Percentiles rank a stretch among this genome's conserved stretches.
Conservation (phyloP, 2,797 vertebrate genomes). For the Gymnothorax reevesii region DNA sequence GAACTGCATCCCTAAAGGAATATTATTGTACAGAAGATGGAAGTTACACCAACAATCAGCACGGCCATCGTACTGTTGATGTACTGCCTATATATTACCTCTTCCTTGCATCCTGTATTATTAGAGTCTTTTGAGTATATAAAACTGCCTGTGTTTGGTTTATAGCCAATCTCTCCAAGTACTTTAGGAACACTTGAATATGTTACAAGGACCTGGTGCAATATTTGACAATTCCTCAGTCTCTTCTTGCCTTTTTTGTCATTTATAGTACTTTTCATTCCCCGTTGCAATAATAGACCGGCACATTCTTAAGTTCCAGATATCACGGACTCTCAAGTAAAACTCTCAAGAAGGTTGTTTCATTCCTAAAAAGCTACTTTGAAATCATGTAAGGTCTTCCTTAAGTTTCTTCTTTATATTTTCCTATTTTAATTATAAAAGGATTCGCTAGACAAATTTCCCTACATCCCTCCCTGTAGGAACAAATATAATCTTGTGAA, state of each 20-base stretch:
- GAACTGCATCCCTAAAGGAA: neutral
- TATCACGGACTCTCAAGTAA: neutral
- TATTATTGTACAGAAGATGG: neutral
- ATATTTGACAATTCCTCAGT: neutral
- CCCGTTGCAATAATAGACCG: neutral
- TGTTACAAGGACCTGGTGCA: neutral
- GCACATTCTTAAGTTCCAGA: neutral
- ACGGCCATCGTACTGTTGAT: neutral
- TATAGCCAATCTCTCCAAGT: neutral
- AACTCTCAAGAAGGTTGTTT: neutral
- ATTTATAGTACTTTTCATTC: neutral
- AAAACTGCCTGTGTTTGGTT: neutral
- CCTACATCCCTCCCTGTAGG: neutral
- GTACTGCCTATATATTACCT: neutral
- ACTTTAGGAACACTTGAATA: neutral
- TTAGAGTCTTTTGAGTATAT: neutral
- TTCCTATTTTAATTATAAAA: neutral
- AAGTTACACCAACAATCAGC: neutral
- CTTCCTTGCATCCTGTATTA: neutral
- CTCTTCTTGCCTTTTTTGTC: neutral
- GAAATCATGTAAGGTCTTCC: neutral
- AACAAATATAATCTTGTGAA: neutral
- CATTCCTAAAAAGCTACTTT: neutral
- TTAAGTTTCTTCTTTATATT: neutral
- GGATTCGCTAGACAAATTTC: neutral